These are phyloP conservation scores for Pempheris klunzingeri DNA, from an alignment of 2,797 vertebrate species.

Conservation along the genomic window DNA sequence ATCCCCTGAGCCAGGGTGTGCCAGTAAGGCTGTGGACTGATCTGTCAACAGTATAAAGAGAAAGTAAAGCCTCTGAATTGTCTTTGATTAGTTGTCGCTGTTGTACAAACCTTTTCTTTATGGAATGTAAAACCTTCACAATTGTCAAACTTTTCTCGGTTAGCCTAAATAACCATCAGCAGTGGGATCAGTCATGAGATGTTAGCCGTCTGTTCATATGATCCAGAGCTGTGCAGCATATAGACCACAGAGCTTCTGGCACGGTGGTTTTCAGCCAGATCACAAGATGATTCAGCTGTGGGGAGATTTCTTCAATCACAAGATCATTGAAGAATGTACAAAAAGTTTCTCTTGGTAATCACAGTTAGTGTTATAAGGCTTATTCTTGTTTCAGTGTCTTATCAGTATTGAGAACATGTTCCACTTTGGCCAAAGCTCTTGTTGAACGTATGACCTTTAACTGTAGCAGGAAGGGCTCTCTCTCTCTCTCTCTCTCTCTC, in stretches of 20 bases:
- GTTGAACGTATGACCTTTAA: constrained; percentile 14
- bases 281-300: constrained; percentile 62
- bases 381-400: constrained; percentile 3
- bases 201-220: constrained; percentile 38
- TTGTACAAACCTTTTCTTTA: not conserved
- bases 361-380: not conserved
- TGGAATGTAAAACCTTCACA: not conserved
- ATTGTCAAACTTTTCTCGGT: not conserved
- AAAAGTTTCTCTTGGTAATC: not conserved
- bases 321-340: constrained; percentile 26
- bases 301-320: constrained; percentile 45
- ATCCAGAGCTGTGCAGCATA: constrained; percentile 26
- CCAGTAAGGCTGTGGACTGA: not conserved
- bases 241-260: constrained; percentile 13
- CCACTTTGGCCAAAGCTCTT: not conserved
- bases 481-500: constrained; percentile 1
- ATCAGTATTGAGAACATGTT: not conserved
- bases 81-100: not conserved
- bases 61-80: not conserved
- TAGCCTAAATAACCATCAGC: not conserved
- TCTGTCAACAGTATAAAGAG: not conserved
- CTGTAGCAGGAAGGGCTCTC: constrained; percentile 12
- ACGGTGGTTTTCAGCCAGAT: constrained; percentile 27
- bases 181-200: constrained; percentile 44
- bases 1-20: no score